Evolutionary conservation across 2,888 invertebrate genomes (phyloP).

Genomic region (Dryococelus australis): DNA sequence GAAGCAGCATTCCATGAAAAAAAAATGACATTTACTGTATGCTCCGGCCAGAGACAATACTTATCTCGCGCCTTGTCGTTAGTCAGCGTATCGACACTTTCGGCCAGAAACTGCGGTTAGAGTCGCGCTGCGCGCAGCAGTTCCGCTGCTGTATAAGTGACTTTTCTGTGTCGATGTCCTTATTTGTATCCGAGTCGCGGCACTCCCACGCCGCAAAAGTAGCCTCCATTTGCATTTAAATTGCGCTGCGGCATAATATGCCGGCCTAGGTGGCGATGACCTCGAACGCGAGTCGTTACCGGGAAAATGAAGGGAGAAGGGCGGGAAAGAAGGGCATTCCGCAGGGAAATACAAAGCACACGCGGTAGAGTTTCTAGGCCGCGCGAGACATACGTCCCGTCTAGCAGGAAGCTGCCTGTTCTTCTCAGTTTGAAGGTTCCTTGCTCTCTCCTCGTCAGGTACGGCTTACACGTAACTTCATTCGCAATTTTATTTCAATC

Average conservation of each 20-base stretch:
- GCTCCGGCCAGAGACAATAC: no score
- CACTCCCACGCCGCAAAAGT: not conserved
- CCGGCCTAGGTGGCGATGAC: not conserved
- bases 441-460: no score
- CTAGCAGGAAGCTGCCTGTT: no score
- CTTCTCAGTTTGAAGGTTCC: no score
- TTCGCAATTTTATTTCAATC: no score
- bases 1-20: no score
- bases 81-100: no score
- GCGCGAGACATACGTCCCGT: no score
- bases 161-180: not conserved
- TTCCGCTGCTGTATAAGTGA: not conserved
- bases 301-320: not conserved
- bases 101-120: not conserved
- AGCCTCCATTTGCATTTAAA: not conserved
- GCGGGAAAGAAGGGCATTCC: not conserved
- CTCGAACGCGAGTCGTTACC: not conserved
- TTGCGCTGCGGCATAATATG: not conserved
- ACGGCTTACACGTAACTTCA: no score
- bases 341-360: not conserved
- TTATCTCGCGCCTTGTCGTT: no score
- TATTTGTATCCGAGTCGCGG: not conserved
- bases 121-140: not conserved
- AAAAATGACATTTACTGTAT: no score
- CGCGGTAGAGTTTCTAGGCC: not conserved